Conservation (phyloP, 1,140 invertebrate species). For the Venturia canescens region DNA sequence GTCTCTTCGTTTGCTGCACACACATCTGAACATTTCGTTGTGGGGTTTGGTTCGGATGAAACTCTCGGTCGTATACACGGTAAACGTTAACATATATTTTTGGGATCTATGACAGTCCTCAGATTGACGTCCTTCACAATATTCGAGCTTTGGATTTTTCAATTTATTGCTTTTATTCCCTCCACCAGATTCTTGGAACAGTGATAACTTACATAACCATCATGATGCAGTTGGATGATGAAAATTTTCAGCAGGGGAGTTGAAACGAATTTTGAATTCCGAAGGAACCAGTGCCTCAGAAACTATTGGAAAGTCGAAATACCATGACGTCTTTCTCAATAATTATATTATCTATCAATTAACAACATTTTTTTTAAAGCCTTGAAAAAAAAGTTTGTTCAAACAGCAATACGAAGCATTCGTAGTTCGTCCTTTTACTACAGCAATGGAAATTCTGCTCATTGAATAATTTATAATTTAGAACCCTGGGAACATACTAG, state of each 20-base stretch:
- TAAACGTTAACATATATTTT: not conserved
- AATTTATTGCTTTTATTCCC: not conserved
- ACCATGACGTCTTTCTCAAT: no score
- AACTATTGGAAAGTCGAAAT: no score
- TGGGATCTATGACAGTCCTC: not conserved
- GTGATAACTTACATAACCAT: not conserved
- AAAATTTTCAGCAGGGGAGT: not conserved
- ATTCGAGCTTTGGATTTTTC: not conserved
- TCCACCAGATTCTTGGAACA: not conserved
- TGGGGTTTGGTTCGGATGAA: not conserved
- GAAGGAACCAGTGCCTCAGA: no score
- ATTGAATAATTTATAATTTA: no score
- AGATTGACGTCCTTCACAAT: not conserved
- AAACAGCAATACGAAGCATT: no score
- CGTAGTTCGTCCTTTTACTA: no score
- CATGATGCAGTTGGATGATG: slow-evolving; percentile 16
- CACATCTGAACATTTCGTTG: slow-evolving; percentile 2
- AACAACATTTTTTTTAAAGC: no score
- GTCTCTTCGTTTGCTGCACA: slow-evolving; percentile 33
- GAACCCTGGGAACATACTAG: no score
- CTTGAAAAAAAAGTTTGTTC: no score
- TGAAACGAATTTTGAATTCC: not conserved
- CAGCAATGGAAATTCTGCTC: no score
- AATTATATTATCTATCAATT: no score
- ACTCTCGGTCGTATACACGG: not conserved